phyloP scores from a whole-genome alignment of 64 coral and sea anemone species.

The Catalaphyllia jardinei region DNA sequence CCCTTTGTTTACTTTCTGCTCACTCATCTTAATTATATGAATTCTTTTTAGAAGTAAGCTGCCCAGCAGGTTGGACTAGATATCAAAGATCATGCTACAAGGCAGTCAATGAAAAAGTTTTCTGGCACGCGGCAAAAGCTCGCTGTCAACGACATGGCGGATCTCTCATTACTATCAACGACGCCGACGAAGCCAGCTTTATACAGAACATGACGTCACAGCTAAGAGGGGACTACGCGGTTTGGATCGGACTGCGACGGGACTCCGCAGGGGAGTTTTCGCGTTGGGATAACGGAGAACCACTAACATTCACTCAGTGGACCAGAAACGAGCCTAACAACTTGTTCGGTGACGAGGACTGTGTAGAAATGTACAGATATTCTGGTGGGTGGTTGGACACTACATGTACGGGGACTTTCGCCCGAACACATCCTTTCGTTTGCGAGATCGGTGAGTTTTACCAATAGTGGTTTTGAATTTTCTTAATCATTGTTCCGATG shows the following conservation, averaged over 20 bases:
- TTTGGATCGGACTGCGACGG: slow-evolving; percentile 31
- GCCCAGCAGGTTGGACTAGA: slow-evolving; percentile 1
- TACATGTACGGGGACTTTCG: background rate
- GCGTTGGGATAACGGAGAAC: slow-evolving; percentile 25
- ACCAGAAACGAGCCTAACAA: background rate
- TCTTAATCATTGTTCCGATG: background rate
- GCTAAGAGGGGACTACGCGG: background rate
- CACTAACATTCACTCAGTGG: background rate
- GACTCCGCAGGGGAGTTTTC: background rate
- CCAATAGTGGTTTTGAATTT: background rate
- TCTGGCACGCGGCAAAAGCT: slow-evolving; percentile 1
- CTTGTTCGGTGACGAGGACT: slow-evolving; percentile 12
- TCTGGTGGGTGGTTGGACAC: slow-evolving; percentile 2
- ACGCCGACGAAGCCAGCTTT: background rate
- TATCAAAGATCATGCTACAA: slow-evolving; percentile 4
- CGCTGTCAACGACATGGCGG: slow-evolving; percentile 17
- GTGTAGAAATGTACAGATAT: slow-evolving; percentile 8
- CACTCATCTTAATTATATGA: too few relatives aligned
- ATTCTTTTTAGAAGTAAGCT: background rate
- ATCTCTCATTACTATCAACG: slow-evolving; percentile 6
- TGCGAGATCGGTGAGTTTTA: slow-evolving; percentile 25
- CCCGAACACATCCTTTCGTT: slow-evolving; percentile 11
- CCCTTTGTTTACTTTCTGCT: too few relatives aligned
- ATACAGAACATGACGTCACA: background rate
- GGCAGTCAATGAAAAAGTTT: background rate